phyloP scores from a whole-genome alignment of 2,113 vertebrate genomes.

The Saguinus imperator region DNA sequence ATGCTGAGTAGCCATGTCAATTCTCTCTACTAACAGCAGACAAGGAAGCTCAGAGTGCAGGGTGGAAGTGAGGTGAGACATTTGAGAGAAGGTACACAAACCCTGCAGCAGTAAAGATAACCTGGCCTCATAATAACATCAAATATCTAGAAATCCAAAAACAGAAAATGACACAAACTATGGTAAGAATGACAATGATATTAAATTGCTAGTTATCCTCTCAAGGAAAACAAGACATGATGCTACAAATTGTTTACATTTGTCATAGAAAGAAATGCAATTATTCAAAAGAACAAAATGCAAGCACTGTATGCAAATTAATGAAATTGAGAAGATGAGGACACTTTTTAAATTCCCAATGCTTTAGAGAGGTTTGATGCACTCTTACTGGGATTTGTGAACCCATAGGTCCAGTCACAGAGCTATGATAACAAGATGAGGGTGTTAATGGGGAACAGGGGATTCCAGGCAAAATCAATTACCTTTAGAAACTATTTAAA shows the following conservation, averaged over 20 bases:
- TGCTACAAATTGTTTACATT: neutral
- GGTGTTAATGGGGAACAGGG: neutral
- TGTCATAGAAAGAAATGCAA: neutral
- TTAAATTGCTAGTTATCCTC: neutral
- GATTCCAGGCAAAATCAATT: neutral
- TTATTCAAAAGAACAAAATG: constrained; percentile 54
- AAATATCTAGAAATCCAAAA: neutral
- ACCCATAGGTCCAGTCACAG: neutral
- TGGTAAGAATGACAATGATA: neutral
- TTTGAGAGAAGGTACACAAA: rapidly evolving
- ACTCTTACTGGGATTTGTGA: neutral
- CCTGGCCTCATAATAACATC: neutral
- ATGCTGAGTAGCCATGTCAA: no score
- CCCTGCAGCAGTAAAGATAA: rapidly evolving
- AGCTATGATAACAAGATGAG: neutral
- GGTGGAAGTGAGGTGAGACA: rapidly evolving
- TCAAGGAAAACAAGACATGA: constrained; percentile 30
- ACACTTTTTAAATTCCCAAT: neutral
- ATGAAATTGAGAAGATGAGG: neutral
- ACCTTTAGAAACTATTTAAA: neutral
- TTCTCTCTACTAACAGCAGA: rapidly evolving
- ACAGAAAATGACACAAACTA: neutral
- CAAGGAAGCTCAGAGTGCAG: neutral
- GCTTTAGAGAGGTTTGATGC: neutral
- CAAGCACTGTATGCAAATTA: neutral